Conservation (phyloP, 2,888 invertebrate genomes). For the Allophyes oxyacanthae region DNA sequence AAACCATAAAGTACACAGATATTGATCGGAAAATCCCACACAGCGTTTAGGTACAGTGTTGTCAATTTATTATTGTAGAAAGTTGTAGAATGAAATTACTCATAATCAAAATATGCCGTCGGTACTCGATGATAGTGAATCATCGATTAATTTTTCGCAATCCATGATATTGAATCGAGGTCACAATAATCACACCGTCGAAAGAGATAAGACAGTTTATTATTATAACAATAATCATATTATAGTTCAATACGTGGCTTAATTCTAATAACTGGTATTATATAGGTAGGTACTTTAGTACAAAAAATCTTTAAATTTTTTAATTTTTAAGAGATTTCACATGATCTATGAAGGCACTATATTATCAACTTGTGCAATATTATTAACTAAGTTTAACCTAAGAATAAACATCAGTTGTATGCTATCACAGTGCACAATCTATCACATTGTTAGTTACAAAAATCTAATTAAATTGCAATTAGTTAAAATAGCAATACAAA, state of each 20-base stretch:
- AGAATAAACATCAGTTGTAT: constrained; percentile 21
- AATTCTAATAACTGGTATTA: constrained; percentile 10
- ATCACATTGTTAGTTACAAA: constrained; percentile 32
- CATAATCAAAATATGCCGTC: no score
- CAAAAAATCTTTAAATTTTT: constrained; percentile 9
- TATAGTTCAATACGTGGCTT: constrained; percentile 25
- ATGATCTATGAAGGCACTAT: constrained; percentile 33
- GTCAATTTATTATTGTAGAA: no score
- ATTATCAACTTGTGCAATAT: constrained; percentile 30
- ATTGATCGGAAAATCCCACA: no score
- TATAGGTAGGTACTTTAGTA: constrained; percentile 13
- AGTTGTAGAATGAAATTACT: no score
- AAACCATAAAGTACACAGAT: no score
- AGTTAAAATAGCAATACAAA: constrained; percentile 21
- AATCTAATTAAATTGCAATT: constrained; percentile 10
- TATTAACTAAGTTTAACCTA: constrained; percentile 7
- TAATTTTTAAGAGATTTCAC: constrained; percentile 17
- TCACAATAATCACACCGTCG: constrained; percentile 17
- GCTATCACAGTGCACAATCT: constrained; percentile 44
- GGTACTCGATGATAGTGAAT: no score
- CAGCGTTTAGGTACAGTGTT: no score
- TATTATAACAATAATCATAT: constrained; percentile 28
- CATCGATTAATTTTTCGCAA: no score
- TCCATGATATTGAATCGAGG: constrained; percentile 5
- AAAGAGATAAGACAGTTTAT: constrained; percentile 29